A percentile compares a stretch with the other conserved stretches of the same genome.
These are phyloP conservation scores for Nesogale talazaci DNA, from an alignment of 2,113 vertebrate species.

Conservation along the genomic window DNA sequence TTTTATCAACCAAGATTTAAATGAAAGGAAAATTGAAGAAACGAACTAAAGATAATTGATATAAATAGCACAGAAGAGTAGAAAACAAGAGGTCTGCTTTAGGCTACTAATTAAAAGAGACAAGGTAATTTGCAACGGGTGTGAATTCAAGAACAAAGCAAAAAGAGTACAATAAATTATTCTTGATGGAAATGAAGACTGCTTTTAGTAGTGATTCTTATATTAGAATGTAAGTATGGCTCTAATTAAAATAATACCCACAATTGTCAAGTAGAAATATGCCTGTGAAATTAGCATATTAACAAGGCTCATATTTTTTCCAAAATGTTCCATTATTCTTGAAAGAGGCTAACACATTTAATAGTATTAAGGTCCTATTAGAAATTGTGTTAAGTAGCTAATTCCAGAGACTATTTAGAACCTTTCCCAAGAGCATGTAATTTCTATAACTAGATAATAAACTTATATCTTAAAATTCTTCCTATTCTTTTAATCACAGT, in stretches of 20 bases:
- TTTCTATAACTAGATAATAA: conserved; percentile 53
- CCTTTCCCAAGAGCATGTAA: background rate
- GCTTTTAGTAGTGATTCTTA: conserved; percentile 74
- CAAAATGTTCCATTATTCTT: conserved; percentile 58
- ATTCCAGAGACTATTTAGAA: conserved; percentile 58
- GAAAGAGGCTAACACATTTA: conserved; percentile 63
- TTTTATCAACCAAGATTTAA: conserved; percentile 53
- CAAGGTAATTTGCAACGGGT: conserved; percentile 71
- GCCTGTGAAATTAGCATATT: conserved; percentile 77
- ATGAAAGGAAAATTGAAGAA: conserved; percentile 61
- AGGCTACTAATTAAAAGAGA: conserved; percentile 78
- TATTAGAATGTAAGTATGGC: conserved; percentile 78
- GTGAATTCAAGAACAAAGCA: conserved; percentile 69
- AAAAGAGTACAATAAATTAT: conserved; percentile 76
- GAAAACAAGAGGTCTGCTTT: conserved; percentile 67
- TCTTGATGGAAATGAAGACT: conserved; percentile 74
- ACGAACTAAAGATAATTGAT: conserved; percentile 76
- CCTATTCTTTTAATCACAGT: background rate
- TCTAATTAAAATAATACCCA: conserved; percentile 80
- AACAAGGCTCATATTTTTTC: conserved; percentile 71
- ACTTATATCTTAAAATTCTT: background rate
- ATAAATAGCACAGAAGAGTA: conserved; percentile 64
- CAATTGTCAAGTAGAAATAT: conserved; percentile 77
- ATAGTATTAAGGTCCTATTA: conserved; percentile 58
- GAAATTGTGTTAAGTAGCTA: conserved; percentile 55